These are phyloP conservation scores for Umimayanthus chanpuru DNA, from an alignment of 92 coral and sea anemone genomes.

Conservation along the genomic window DNA sequence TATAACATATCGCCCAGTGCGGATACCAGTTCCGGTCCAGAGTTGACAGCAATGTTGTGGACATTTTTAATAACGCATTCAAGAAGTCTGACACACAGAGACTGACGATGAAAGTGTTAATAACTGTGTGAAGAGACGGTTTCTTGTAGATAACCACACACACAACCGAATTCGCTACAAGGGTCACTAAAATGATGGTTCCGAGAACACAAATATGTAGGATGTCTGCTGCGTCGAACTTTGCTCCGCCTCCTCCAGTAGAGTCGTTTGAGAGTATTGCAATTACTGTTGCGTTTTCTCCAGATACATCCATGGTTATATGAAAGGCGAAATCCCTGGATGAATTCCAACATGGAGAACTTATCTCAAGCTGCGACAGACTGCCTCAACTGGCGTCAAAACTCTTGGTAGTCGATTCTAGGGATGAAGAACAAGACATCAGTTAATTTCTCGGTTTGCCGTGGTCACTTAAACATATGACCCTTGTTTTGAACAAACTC, in stretches of 20 bases:
- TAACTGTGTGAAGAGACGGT: slow-evolving; percentile 71
- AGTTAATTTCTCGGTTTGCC: background rate
- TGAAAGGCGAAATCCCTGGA: background rate
- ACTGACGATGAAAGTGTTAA: slow-evolving; percentile 84
- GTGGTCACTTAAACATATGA: background rate
- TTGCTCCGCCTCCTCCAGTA: background rate
- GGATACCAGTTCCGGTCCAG: slow-evolving; percentile 91
- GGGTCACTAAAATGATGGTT: slow-evolving; percentile 60
- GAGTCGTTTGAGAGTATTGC: slow-evolving; percentile 2
- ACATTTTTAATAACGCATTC: slow-evolving; percentile 86
- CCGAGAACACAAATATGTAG: slow-evolving; percentile 6
- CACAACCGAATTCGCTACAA: slow-evolving; percentile 68
- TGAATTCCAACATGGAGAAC: background rate
- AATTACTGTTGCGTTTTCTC: background rate
- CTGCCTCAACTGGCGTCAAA: background rate
- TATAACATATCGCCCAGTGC: slow-evolving; percentile 82
- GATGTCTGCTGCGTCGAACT: slow-evolving; percentile 1
- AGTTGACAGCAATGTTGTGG: slow-evolving; percentile 78
- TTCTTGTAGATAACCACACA: slow-evolving; percentile 76
- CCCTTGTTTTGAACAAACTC: background rate
- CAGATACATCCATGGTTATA: background rate
- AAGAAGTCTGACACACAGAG: slow-evolving; percentile 87
- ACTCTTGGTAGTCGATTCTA: slow-evolving; percentile 19
- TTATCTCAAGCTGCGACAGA: background rate
- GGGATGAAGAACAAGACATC: background rate